Evolutionary conservation across 1,140 invertebrate species (phyloP), one percentile per base, ranked within the genome.

Genomic region (Habropoda laboriosa): DNA sequence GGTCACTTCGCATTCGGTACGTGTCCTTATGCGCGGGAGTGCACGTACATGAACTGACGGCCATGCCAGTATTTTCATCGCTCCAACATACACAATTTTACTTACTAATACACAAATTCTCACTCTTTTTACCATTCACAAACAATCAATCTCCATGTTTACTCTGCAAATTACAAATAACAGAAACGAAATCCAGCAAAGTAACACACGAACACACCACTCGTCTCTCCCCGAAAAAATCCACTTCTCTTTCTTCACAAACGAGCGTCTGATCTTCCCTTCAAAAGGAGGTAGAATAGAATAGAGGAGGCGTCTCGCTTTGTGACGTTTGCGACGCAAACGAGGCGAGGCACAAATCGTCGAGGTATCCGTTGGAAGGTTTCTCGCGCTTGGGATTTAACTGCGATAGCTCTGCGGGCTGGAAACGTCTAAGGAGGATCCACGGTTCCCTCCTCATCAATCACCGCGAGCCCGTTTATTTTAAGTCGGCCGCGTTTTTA

Each of bases 401-500:
- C 24, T n/a, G 42, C 49, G 57, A 18, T 24, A n/a, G n/a, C 38
- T 7, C 77, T 63, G 7, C n/a, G 16, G 18, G 35, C 47, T 38
- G 51, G 42, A 73, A 80, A 72, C 71, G 21, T 66, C 35, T n/a
- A n/a, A n/a, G n/a, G 64, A 30, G 38, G 18, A 55, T 21, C 49
- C 53, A 32, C 38, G 35, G 66, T 78, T 85, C 84, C 76, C 83
- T 89, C 76, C 83, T 89, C 90, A 91, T 91, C 90, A 90, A 91
- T 90, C 90, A 91, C 88, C 84, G 83, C 81, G 42, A 61, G 66
- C 76, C 82, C 88, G 90, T 91, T 90, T 91, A 91, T 91, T 91
- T 91, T 91, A 89, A 91, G 90, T 87, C 88, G 79, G 60, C 73
- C 72, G 72, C 83, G 86, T 91, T 91, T 91, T 91, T 90, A 90